Percentiles rank a stretch among this genome's conserved stretches.
phyloP scores from a whole-genome alignment of 1,140 invertebrate species.

The Eumeta japonica region DNA sequence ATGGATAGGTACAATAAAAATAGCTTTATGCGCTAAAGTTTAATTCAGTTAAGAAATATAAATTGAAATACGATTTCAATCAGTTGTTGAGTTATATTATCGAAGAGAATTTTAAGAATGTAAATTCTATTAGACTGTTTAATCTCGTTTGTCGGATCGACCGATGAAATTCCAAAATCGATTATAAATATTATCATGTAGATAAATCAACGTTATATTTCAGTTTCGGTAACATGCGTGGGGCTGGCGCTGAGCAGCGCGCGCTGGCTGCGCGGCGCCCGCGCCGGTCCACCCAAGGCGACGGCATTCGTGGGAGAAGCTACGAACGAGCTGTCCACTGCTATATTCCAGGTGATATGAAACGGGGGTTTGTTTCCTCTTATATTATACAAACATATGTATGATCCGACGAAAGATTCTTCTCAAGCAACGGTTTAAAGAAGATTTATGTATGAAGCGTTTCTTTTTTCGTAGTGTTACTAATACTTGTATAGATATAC shows the following conservation, averaged over 20 bases:
- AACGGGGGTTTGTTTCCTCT: neutral
- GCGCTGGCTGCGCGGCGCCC: conserved; percentile 35
- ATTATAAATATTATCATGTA: too few relatives aligned
- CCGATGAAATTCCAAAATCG: too few relatives aligned
- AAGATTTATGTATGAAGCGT: neutral
- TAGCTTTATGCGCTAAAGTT: too few relatives aligned
- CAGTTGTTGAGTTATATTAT: too few relatives aligned
- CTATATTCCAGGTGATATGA: conserved; percentile 45
- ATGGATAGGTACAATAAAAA: too few relatives aligned
- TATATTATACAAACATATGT: neutral
- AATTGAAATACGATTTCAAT: too few relatives aligned
- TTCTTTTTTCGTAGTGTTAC: neutral
- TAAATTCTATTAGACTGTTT: too few relatives aligned
- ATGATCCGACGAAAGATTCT: neutral
- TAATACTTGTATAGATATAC: too few relatives aligned
- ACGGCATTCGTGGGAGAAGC: conserved; percentile 48
- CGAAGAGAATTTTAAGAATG: too few relatives aligned
- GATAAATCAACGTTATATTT: too few relatives aligned
- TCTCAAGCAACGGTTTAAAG: neutral
- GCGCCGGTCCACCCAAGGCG: conserved; percentile 30
- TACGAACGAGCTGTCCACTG: conserved; percentile 47
- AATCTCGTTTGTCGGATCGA: too few relatives aligned
- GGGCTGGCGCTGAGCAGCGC: conserved; percentile 25
- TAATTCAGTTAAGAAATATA: too few relatives aligned
- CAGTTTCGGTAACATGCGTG: conserved; percentile 27